Conservation (phyloP, 2,797 vertebrate genomes). For the Poeciliopsis paucimaculata region DNA sequence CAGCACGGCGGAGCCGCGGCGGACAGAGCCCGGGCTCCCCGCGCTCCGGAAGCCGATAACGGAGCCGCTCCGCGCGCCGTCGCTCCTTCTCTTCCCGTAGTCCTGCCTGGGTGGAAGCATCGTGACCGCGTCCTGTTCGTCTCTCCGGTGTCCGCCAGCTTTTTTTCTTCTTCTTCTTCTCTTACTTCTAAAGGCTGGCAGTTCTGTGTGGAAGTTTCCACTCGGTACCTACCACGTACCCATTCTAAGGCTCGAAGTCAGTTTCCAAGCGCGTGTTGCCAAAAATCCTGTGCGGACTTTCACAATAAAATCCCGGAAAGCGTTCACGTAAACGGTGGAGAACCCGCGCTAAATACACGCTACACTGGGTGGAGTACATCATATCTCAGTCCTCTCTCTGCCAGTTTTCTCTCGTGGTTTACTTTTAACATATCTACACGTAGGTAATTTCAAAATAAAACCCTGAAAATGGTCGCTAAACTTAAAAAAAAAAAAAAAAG, state of each 20-base stretch:
- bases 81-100: conserved; percentile 46
- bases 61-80: conserved; percentile 51
- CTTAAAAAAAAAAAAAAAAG: not conserved
- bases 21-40: conserved; percentile 56
- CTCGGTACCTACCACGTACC: conserved; percentile 56
- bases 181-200: not conserved
- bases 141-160: not conserved
- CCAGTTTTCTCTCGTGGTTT: not conserved
- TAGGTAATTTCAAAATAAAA: conserved; percentile 13
- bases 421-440: not conserved
- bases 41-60: conserved; percentile 61
- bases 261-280: fast-evolving
- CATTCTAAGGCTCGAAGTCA: conserved; percentile 44
- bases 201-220: not conserved
- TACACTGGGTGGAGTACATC: not conserved
- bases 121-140: not conserved
- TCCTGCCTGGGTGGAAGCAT: conserved; percentile 75
- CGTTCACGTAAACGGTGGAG: not conserved
- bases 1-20: conserved; percentile 81
- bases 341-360: not conserved
- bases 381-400: not conserved
- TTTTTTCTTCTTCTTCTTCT: not conserved
- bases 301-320: conserved; percentile 39
- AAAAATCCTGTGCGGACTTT: conserved; percentile 25
- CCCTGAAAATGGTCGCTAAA: not conserved